Evolutionary conservation across 1,140 invertebrate genomes (phyloP).

Genomic region (Andrena cerasifolii): DNA sequence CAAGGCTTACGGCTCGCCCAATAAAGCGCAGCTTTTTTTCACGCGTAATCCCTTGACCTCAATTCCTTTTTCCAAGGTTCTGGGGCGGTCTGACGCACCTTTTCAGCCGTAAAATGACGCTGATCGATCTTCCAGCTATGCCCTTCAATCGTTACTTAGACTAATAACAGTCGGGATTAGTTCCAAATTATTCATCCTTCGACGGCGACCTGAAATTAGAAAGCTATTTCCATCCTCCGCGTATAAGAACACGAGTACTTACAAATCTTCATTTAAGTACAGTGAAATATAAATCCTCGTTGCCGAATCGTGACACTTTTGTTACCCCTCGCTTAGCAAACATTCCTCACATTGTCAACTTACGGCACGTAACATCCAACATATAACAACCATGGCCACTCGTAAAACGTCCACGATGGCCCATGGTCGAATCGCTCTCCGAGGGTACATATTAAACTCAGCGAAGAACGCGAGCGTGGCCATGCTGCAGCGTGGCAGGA

Average conservation of each 20-base stretch:
- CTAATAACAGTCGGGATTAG: too few species aligned
- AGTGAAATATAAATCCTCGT: too few species aligned
- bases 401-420: not conserved
- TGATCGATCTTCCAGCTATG: not conserved
- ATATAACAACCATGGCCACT: too few species aligned
- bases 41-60: conserved; percentile 13
- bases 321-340: too few species aligned
- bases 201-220: too few species aligned
- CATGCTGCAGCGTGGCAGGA: not conserved
- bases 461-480: conserved; percentile 15
- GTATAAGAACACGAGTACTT: too few species aligned
- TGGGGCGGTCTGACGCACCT: not conserved
- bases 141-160: not conserved
- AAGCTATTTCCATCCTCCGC: too few species aligned
- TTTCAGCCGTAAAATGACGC: conserved; percentile 8
- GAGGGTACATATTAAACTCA: conserved; percentile 46
- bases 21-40: conserved; percentile 20
- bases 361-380: too few species aligned
- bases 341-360: too few species aligned
- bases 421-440: conserved; percentile 19
- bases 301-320: too few species aligned
- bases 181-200: too few species aligned
- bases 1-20: conserved; percentile 8
- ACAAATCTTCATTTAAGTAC: too few species aligned
- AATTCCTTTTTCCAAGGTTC: conserved; percentile 12